Evolutionary conservation across 1,140 invertebrate genomes (phyloP), one percentile per base, ranked within the genome.

Genomic region (Cheumatopsyche charites): DNA sequence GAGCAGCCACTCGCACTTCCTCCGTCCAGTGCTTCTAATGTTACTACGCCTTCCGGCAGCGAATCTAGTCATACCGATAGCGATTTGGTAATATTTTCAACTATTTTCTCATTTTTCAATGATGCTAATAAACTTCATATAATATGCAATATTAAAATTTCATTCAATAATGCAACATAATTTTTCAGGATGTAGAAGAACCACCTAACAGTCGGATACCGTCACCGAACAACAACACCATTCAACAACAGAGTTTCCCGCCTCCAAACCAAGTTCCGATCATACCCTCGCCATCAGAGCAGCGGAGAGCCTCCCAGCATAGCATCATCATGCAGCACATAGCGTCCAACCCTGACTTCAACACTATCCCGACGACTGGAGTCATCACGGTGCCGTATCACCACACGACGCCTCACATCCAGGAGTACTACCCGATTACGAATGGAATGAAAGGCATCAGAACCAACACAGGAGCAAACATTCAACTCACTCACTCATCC

Each of bases 1-100:
- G 80, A 79, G 77, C 79, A 73, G 62, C 66, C 29, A 49, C 42
- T n/a, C 69, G 19, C 26, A 23, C 63, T 25, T 52, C 43, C 15
- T 70, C 36, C 36, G 41, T 71, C 55, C 0, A 47, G 65, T 2
- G 55, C 26, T 74, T 74, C 62, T 6, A 73, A 62, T 21, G 65
- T 67, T 15, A 58, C 67, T 0, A 67, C 66, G 12, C 70, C 73
- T 11, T 72, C 67, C 0, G 71, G 73, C 9, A 72, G 73, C 41
- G 75, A 72, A 42, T 73, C 71, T 41, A 69, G 69, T 45, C 67
- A 72, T 58, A 69, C 65, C 36, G 63, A 72, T 58, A 70, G 71
- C 5, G 73, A 76, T 36, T 49, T 71, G 71, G 74, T 75, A 47
- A 66, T n/a, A 3, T 66, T 47, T 47, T n/a, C 12, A 13, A 15